phyloP scores from a whole-genome alignment of 2,113 vertebrate species.

The Phrynosoma platyrhinos region DNA sequence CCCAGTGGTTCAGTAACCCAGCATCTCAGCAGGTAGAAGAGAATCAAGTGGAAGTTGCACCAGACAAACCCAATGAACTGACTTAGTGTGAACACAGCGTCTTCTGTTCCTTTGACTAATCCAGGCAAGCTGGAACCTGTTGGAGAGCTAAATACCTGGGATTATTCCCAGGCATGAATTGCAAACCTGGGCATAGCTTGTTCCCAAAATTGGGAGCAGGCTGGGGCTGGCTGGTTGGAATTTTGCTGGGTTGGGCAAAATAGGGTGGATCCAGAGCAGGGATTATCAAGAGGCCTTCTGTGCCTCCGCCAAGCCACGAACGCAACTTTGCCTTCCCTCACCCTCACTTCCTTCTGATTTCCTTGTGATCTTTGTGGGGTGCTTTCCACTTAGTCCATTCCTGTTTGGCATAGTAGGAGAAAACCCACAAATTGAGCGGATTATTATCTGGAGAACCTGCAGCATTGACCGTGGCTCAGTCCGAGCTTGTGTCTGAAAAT shows the following conservation, averaged over 20 bases:
- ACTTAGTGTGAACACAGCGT: too few relatives aligned
- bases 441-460: too few relatives aligned
- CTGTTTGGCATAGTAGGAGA: not conserved
- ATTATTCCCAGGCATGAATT: not conserved
- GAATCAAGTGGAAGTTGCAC: too few relatives aligned
- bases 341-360: not conserved
- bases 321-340: not conserved
- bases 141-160: not conserved
- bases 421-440: too few relatives aligned
- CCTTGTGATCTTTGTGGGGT: not conserved
- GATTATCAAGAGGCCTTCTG: too few relatives aligned
- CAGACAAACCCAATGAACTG: too few relatives aligned
- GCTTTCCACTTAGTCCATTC: not conserved
- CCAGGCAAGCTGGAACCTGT: not conserved
- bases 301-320: not conserved
- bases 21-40: too few relatives aligned
- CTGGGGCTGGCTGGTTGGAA: not conserved
- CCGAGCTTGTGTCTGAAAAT: too few relatives aligned
- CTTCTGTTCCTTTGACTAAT: too few relatives aligned
- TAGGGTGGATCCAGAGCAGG: not conserved
- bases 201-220: not conserved
- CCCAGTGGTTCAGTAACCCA: too few relatives aligned
- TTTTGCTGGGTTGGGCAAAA: not conserved
- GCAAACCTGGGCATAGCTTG: not conserved
- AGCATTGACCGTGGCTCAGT: too few relatives aligned